Evolutionary conservation across 2,888 invertebrate species (phyloP), one percentile per base, ranked within the genome.

Genomic region (Agrilus biguttatus): DNA sequence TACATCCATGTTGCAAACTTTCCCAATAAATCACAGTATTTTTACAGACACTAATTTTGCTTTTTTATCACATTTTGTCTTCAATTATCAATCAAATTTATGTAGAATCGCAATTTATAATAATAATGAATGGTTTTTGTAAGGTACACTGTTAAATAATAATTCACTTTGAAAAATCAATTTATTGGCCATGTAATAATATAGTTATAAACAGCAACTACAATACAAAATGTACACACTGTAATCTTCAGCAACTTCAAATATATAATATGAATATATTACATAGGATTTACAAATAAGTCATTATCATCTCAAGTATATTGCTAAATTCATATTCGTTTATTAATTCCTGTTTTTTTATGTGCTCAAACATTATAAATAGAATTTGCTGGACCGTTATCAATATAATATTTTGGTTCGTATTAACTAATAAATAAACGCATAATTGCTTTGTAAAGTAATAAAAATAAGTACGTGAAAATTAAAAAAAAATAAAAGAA

Each of bases 201-300:
- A 76, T 77, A 76, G 77, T 76, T 73, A 76, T 73, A 74, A 75
- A 77, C 78, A 77, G 66, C 64, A 78, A 77, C 74, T 78, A 78
- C 77, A 73, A 75, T 78, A 78, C 77, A 78, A 78, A 78, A 78
- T 78, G 73, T 78, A 78, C 78, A 78, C 72, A 73, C 74, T 71
- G 73, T 71, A 61, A 58, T 65, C 44, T 43, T 47, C 28, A 65
- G 65, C 74, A 74, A 76, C 74, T 76, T 75, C 71, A 67, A 65
- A 65, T 67, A 65, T 63, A 59, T 65, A 60, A 66, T 66, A 62
- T 65, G 62, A 63, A 65, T 68, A 69, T 67, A 63, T 67, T 68
- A 69, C 68, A 68, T 60, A 62, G 64, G 64, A 58, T 62, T 63
- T 63, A 63, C 60, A 65, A 62, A 63, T 61, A 45, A 43, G 45